Percentiles rank a stretch among this genome's conserved stretches.
Evolutionary conservation across 2,888 invertebrate genomes (phyloP).

Genomic region (Campoplex capitator): DNA sequence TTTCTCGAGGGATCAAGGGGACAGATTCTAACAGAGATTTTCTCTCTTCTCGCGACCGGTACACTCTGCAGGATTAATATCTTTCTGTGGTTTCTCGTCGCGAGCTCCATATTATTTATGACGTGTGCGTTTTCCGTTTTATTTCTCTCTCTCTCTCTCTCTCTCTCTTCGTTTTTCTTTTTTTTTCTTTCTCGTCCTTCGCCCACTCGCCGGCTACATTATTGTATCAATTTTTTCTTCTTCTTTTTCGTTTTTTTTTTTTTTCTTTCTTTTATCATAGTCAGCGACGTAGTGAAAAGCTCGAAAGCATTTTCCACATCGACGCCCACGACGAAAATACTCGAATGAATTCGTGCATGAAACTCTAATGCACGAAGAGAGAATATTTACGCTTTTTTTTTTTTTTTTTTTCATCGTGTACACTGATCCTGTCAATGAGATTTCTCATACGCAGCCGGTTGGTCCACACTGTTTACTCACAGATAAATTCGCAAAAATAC

Average conservation of each 20-base stretch:
- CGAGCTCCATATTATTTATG: conserved; percentile 44
- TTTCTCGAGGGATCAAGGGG: conserved; percentile 25
- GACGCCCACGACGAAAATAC: conserved; percentile 7
- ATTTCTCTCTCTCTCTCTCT: neutral
- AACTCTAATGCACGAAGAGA: neutral
- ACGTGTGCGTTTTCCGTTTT: neutral
- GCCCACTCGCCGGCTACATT: neutral
- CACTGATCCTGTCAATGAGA: conserved; percentile 7
- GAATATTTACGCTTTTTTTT: neutral
- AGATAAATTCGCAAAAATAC: neutral
- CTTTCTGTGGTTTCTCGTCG: conserved; percentile 27
- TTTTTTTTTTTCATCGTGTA: neutral
- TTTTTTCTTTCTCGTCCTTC: neutral
- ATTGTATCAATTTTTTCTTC: neutral
- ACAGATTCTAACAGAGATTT: conserved; percentile 20
- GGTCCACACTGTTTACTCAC: conserved; percentile 1
- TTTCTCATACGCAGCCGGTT: conserved; percentile 31
- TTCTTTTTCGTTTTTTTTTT: too few relatives aligned
- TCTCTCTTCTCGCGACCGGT: conserved; percentile 5
- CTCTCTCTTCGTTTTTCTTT: neutral
- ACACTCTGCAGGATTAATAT: conserved; percentile 49
- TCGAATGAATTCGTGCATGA: neutral
- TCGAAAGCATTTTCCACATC: conserved; percentile 24
- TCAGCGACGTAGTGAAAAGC: neutral
- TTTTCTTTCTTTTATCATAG: neutral